phyloP scores from a whole-genome alignment of 2,888 invertebrate genomes.

The Glaucopsyche alexis region DNA sequence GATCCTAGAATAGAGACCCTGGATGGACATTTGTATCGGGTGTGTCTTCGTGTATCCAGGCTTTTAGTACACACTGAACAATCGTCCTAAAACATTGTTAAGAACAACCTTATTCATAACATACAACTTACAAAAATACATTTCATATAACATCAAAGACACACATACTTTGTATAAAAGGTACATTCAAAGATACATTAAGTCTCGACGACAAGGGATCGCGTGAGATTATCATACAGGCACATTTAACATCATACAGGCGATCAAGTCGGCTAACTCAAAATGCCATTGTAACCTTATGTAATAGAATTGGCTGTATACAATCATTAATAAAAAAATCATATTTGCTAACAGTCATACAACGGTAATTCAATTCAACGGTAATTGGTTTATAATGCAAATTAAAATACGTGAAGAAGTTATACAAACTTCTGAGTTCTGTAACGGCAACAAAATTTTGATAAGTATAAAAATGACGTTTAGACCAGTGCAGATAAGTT shows the following conservation, averaged over 20 bases:
- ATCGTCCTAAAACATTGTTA: background rate
- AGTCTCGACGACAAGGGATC: slow-evolving; percentile 22
- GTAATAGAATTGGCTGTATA: too few species aligned
- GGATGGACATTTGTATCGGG: too few species aligned
- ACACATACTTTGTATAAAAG: slow-evolving; percentile 56
- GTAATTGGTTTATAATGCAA: too few species aligned
- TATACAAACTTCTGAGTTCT: too few species aligned
- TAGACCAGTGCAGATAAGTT: too few species aligned
- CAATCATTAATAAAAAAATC: too few species aligned
- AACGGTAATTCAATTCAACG: too few species aligned
- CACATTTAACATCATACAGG: slow-evolving; percentile 44
- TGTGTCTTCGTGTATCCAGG: background rate
- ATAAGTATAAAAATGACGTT: too few species aligned
- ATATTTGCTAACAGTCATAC: too few species aligned
- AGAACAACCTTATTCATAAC: slow-evolving; percentile 27
- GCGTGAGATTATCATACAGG: slow-evolving; percentile 40
- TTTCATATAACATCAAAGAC: slow-evolving; percentile 71
- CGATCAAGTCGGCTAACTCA: background rate
- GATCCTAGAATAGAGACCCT: too few species aligned
- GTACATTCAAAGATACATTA: slow-evolving; percentile 32
- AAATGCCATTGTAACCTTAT: background rate
- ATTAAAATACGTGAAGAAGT: too few species aligned
- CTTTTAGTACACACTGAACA: background rate
- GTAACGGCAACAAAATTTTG: too few species aligned
- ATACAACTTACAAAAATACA: slow-evolving; percentile 69